Evolutionary conservation across 30 jellyfish, hydroid and myxozoan species (phyloP).

Genomic region (Turritopsis rubra): DNA sequence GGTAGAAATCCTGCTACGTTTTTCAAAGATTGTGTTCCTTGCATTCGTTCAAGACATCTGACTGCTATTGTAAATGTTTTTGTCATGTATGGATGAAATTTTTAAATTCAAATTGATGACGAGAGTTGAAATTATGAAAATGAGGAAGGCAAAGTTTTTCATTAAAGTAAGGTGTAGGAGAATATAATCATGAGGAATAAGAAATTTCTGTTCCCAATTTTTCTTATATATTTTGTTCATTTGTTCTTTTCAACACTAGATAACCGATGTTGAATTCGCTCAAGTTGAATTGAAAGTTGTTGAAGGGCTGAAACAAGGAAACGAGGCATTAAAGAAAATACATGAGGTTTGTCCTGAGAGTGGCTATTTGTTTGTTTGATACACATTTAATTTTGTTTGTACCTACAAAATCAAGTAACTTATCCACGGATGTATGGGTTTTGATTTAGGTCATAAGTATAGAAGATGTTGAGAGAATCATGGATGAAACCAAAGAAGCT

Average conservation of each 20-base stretch:
- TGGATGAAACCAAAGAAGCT: slow-evolving; percentile 93
- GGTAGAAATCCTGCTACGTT: slow-evolving; percentile 29
- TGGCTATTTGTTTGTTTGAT: not conserved
- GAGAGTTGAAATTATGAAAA: too few relatives aligned
- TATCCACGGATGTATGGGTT: not conserved
- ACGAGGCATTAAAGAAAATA: slow-evolving; percentile 74
- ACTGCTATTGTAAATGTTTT: too few relatives aligned
- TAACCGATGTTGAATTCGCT: slow-evolving; percentile 83
- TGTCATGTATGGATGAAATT: too few relatives aligned
- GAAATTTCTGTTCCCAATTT: too few relatives aligned
- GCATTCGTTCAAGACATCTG: too few relatives aligned
- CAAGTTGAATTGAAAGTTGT: slow-evolving; percentile 90
- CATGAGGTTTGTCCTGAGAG: slow-evolving; percentile 53
- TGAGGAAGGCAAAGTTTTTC: too few relatives aligned
- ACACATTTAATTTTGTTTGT: not conserved
- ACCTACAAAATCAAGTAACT: too few relatives aligned
- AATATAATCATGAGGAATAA: too few relatives aligned
- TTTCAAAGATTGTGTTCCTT: not conserved
- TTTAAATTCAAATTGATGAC: too few relatives aligned
- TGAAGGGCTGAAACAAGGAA: slow-evolving; percentile 79
- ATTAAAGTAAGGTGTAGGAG: too few relatives aligned
- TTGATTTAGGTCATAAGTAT: slow-evolving; percentile 64
- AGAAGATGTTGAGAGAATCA: slow-evolving; percentile 92
- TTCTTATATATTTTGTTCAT: not conserved
- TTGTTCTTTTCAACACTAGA: slow-evolving; percentile 18